Conservation (phyloP, 2,113 vertebrate genomes). For the Calyptommatus sinebrachiatus region DNA sequence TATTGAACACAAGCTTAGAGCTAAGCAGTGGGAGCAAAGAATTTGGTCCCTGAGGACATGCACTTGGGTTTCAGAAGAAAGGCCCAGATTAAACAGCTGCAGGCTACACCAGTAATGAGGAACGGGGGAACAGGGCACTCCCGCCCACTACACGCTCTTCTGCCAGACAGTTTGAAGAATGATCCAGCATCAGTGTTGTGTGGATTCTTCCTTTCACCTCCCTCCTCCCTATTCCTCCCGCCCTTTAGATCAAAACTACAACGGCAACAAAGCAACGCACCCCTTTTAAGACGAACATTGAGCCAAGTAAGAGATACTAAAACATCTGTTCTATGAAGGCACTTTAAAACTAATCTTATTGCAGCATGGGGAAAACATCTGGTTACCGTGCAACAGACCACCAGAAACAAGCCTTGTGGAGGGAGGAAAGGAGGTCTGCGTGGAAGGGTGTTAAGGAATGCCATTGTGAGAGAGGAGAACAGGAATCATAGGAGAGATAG, state of each 20-base stretch:
- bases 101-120: constrained; percentile 55
- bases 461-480: constrained; percentile 43
- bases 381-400: constrained; percentile 73
- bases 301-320: constrained; percentile 61
- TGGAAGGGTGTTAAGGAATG: constrained; percentile 34
- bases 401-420: constrained; percentile 66
- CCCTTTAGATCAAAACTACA: constrained; percentile 71
- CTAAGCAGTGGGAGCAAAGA: constrained; percentile 47
- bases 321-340: constrained; percentile 78
- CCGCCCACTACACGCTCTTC: constrained; percentile 52
- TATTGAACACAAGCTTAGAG: constrained; percentile 49
- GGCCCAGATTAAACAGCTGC: constrained; percentile 64
- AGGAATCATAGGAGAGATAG: constrained; percentile 52
- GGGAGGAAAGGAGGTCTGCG: constrained; percentile 37
- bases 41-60: constrained; percentile 44
- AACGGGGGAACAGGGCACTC: constrained; percentile 62
- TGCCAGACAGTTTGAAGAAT: constrained; percentile 63
- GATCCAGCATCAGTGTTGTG: constrained; percentile 55
- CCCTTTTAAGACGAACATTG: constrained; percentile 56
- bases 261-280: constrained; percentile 62
- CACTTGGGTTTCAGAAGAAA: constrained; percentile 60
- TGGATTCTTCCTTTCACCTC: constrained; percentile 47
- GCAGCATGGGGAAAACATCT: constrained; percentile 77
- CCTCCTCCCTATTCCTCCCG: neutral
- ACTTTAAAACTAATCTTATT: constrained; percentile 76